These are phyloP conservation scores for Thamnophis sirtalis DNA, from an alignment of 2,113 vertebrate species.

Conservation along the genomic window DNA sequence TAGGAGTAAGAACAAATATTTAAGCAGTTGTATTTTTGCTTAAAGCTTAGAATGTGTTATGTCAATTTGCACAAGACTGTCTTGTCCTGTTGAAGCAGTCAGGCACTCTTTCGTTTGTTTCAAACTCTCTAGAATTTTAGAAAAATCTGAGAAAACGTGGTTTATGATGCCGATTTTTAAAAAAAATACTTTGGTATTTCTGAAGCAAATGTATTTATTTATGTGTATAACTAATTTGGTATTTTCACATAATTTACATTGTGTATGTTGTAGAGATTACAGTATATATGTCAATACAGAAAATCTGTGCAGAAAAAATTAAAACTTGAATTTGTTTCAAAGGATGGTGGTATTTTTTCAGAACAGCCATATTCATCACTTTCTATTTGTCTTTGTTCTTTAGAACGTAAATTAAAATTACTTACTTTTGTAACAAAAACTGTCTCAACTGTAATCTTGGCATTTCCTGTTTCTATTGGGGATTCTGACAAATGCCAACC, in stretches of 20 bases:
- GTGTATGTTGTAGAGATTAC: constrained; percentile 69
- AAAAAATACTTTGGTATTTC: constrained; percentile 70
- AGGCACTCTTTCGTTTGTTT: constrained; percentile 69
- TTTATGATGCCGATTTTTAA: constrained; percentile 72
- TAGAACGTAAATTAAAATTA: neutral
- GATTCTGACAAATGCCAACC: neutral
- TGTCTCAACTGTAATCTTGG: neutral
- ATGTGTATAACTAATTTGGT: constrained; percentile 71
- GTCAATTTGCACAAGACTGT: constrained; percentile 75
- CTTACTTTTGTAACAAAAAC: neutral
- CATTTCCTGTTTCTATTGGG: neutral
- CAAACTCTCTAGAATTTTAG: constrained; percentile 69
- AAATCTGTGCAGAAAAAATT: constrained; percentile 63
- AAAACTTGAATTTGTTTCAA: constrained; percentile 71
- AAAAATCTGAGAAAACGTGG: constrained; percentile 76
- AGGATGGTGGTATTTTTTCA: constrained; percentile 19
- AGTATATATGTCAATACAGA: constrained; percentile 76
- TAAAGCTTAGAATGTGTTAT: constrained; percentile 66
- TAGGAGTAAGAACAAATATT: constrained; percentile 60
- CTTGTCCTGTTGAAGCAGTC: constrained; percentile 63
- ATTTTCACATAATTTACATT: constrained; percentile 73
- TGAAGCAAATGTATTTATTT: constrained; percentile 71
- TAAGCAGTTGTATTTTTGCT: constrained; percentile 56
- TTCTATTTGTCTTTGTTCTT: neutral
- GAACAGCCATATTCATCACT: neutral